Percentiles rank a stretch among this genome's conserved stretches.
Conservation (phyloP, 2,797 vertebrate genomes). For the Emydoidea blandingii region DNA sequence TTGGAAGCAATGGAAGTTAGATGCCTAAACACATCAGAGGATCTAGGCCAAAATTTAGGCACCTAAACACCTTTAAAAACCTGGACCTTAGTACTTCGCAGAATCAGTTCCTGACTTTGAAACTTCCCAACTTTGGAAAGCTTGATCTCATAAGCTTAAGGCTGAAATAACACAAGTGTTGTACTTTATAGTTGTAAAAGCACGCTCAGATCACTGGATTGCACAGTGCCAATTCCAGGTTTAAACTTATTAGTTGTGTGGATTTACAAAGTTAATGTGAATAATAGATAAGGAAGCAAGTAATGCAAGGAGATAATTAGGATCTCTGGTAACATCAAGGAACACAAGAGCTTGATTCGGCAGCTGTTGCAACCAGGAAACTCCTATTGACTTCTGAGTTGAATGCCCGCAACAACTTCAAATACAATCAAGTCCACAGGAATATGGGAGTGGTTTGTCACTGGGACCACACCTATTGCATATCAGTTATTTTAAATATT, state of each 20-base stretch:
- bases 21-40: neutral
- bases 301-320: conserved; percentile 1
- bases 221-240: neutral
- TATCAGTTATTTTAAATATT: conserved; percentile 19
- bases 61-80: neutral
- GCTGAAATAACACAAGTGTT: neutral
- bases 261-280: neutral
- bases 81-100: neutral
- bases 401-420: neutral
- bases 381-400: conserved; percentile 13
- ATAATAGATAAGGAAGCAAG: neutral
- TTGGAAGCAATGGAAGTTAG: neutral
- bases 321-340: neutral
- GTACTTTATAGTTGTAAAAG: neutral
- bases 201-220: neutral
- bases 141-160: neutral
- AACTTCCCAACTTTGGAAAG: neutral
- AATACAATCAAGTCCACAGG: neutral
- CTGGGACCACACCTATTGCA: neutral
- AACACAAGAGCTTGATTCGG: neutral
- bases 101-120: neutral
- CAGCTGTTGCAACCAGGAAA: neutral
- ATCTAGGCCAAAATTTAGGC: neutral
- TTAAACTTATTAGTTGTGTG: neutral
- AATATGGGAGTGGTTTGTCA: neutral